Evolutionary conservation across 2,888 invertebrate genomes (phyloP), one percentile per base, ranked within the genome.

Genomic region (Andrena trimmerana): DNA sequence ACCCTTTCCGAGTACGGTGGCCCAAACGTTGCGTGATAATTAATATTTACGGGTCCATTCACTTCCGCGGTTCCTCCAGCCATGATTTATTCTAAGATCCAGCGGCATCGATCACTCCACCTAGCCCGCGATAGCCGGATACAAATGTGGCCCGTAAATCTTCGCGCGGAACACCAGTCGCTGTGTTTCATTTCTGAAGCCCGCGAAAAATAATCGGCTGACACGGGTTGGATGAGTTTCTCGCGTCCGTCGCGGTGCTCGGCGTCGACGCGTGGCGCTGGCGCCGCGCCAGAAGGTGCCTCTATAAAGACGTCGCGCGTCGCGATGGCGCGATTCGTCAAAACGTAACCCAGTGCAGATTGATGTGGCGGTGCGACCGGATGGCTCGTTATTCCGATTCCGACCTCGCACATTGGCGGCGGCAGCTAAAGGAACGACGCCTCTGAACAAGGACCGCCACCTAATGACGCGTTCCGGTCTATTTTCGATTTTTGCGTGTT

Each of bases 321-420:
- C 84, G 86, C 78, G 86, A 81, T 76, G 67, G 89, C 70, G 77
- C 91, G 90, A 92, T 92, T 91, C 91, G 92, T 91, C 92, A 92
- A 92, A 92, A 91, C 89, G 91, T 92, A 91, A 91, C 89, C 88
- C 90, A 86, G 84, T 79, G 86, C 85, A 86, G 90, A 92, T 91
- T 90, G 90, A 92, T 92, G 92, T 90, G 88, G 85, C 90, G 90
- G 84, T 84, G 89, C 90, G 85, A 86, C 89, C 82, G 88, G 88
- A 90, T 85, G 89, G 89, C 92, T 92, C 90, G 92, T 92, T 92
- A 92, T 91, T 90, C 90, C 89, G 91, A 91, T 92, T 91, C 66
- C 88, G 89, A 91, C 89, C 76, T 42, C 87, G 85, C 88, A 84
- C 90, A 10, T 48, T 16, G 52, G 36, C 65, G 60, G 36, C 66